Conservation (phyloP, 1,140 invertebrate species). For the Plutomurus gul region DNA sequence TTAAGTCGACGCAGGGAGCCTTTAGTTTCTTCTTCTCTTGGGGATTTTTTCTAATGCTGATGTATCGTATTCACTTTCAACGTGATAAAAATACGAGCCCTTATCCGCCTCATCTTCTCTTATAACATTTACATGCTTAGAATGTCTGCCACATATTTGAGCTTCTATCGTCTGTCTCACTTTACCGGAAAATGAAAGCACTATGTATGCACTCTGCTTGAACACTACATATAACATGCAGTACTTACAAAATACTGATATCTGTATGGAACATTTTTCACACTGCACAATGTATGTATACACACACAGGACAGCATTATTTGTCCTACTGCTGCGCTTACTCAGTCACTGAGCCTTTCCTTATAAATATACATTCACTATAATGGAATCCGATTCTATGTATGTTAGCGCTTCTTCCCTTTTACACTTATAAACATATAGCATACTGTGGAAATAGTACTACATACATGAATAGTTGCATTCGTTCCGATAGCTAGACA, state of each 20-base stretch:
- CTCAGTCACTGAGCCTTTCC: background rate
- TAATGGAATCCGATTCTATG: constrained; percentile 3
- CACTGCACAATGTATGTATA: too few relatives aligned
- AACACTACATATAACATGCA: background rate
- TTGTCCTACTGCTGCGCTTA: too few relatives aligned
- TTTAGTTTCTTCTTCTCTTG: constrained; percentile 31
- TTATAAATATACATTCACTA: constrained; percentile 1
- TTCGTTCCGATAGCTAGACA: too few relatives aligned
- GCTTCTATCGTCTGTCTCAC: constrained; percentile 18
- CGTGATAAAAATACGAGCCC: constrained; percentile 50
- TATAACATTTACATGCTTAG: constrained; percentile 43
- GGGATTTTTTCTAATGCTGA: constrained; percentile 45
- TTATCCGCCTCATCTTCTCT: constrained; percentile 45
- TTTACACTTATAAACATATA: background rate
- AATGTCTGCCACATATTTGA: constrained; percentile 39
- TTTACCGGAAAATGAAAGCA: constrained; percentile 25
- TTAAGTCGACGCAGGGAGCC: background rate
- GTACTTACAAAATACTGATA: background rate
- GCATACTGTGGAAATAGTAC: too few relatives aligned
- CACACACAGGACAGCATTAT: too few relatives aligned
- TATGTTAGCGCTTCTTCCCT: background rate
- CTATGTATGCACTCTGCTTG: constrained; percentile 14
- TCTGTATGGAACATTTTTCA: too few relatives aligned
- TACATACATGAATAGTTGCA: too few relatives aligned
- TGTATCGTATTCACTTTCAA: constrained; percentile 45